Conservation (phyloP, 2,888 invertebrate genomes). For the Drosophila nr. medialis region DNA sequence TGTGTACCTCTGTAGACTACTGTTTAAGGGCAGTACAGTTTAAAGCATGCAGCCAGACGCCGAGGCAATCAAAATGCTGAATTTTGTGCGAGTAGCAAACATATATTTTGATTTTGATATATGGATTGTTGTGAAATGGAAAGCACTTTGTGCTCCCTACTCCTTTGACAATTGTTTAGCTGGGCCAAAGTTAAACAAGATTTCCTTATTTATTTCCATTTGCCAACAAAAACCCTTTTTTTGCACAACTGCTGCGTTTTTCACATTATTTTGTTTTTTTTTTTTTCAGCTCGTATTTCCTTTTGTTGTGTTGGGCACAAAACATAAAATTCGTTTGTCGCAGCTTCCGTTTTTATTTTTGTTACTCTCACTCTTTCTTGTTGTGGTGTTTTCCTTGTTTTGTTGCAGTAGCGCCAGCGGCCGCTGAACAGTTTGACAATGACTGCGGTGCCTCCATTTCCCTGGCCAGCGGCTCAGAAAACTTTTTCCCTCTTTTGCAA, state of each 20-base stretch:
- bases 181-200: constrained; percentile 64
- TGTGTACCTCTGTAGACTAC: background rate
- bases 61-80: constrained; percentile 22
- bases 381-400: constrained; percentile 29
- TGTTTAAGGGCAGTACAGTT: too few species aligned
- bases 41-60: constrained; percentile 2
- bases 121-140: constrained; percentile 24
- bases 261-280: constrained; percentile 4
- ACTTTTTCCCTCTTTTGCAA: constrained; percentile 65
- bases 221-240: constrained; percentile 44
- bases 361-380: constrained; percentile 8
- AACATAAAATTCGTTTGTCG: constrained; percentile 68
- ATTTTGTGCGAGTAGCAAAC: constrained; percentile 24
- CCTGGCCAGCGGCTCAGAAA: constrained; percentile 24
- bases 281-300: constrained; percentile 22
- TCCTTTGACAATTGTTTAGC: constrained; percentile 49
- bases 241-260: constrained; percentile 14
- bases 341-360: constrained; percentile 46
- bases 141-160: constrained; percentile 16
- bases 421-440: constrained; percentile 60
- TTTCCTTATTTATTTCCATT: constrained; percentile 74
- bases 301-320: constrained; percentile 37
- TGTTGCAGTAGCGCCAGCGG: constrained; percentile 32
- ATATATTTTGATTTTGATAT: constrained; percentile 42
- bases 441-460: constrained; percentile 29